A percentile compares a stretch with the other conserved stretches of the same genome.
Conservation (phyloP, 2,797 vertebrate genomes). For the Enoplosus armatus region DNA sequence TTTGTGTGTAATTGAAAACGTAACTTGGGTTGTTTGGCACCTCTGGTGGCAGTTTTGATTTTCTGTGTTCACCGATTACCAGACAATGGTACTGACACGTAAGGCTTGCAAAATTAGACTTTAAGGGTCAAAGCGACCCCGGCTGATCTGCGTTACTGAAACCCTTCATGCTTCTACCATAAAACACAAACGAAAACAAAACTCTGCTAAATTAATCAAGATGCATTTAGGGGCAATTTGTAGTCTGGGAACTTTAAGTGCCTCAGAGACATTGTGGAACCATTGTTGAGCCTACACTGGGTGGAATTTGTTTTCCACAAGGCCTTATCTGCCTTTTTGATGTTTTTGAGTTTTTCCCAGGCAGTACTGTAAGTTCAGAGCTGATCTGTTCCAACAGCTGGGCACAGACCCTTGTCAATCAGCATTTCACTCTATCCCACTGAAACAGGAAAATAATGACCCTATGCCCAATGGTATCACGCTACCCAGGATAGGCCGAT, state of each 20-base stretch:
- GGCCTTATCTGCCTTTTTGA: constrained; percentile 52
- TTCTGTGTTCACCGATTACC: background rate
- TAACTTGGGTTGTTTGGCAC: constrained; percentile 14
- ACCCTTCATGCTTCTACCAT: constrained; percentile 4
- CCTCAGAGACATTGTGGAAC: constrained; percentile 47
- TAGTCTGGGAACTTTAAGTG: constrained; percentile 65
- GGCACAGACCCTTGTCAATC: constrained; percentile 15
- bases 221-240: constrained; percentile 63
- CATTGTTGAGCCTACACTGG: constrained; percentile 33
- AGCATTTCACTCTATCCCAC: constrained; percentile 15
- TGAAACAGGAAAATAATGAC: constrained; percentile 56
- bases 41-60: background rate
- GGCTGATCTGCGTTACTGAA: constrained; percentile 40
- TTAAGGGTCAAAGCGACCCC: constrained; percentile 30
- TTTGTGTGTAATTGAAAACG: constrained; percentile 11
- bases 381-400: constrained; percentile 23
- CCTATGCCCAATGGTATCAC: constrained; percentile 39
- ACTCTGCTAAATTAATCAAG: constrained; percentile 43
- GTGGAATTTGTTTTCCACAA: constrained; percentile 40
- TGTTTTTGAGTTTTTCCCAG: constrained; percentile 44
- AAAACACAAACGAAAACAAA: constrained; percentile 41
- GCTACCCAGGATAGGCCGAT: constrained; percentile 26
- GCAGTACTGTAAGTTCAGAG: constrained; percentile 16
- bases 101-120: constrained; percentile 6
- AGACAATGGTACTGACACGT: constrained; percentile 13